These are phyloP conservation scores for Eurosta solidaginis DNA, from an alignment of 1,140 invertebrate genomes.

Conservation along the genomic window DNA sequence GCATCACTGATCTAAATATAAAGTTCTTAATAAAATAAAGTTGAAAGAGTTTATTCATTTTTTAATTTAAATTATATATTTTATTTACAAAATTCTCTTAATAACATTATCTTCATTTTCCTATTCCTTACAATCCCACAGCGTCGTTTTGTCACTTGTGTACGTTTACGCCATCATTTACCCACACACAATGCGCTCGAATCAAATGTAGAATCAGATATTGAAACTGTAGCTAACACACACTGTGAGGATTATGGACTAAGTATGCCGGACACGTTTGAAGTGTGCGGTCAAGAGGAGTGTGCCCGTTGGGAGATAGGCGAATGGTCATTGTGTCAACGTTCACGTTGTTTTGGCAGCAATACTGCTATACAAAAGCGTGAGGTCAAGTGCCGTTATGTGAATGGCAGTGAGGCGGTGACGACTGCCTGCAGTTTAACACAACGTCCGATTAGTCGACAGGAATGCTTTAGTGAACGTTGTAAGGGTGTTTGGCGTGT, in stretches of 20 bases:
- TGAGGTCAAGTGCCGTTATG: conserved; percentile 71
- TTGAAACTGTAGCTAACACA: conserved; percentile 65
- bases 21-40: no score
- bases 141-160: conserved; percentile 48
- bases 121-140: conserved; percentile 27
- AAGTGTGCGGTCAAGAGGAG: conserved; percentile 70
- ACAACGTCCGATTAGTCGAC: conserved; percentile 70
- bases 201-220: conserved; percentile 31
- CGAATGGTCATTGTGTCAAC: conserved; percentile 74
- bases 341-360: conserved; percentile 75
- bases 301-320: conserved; percentile 75
- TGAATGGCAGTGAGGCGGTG: conserved; percentile 68
- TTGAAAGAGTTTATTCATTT: no score
- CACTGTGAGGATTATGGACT: conserved; percentile 75
- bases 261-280: conserved; percentile 67
- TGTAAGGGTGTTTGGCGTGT: conserved; percentile 84
- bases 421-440: conserved; percentile 67
- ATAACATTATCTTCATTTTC: background rate
- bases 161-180: conserved; percentile 35
- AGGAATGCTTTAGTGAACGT: conserved; percentile 77
- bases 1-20: no score
- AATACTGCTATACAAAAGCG: conserved; percentile 81
- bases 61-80: no score
- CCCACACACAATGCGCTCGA: background rate
- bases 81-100: background rate